These are phyloP conservation scores for Menura novaehollandiae DNA, from an alignment of 2,113 vertebrate genomes.

Conservation along the genomic window DNA sequence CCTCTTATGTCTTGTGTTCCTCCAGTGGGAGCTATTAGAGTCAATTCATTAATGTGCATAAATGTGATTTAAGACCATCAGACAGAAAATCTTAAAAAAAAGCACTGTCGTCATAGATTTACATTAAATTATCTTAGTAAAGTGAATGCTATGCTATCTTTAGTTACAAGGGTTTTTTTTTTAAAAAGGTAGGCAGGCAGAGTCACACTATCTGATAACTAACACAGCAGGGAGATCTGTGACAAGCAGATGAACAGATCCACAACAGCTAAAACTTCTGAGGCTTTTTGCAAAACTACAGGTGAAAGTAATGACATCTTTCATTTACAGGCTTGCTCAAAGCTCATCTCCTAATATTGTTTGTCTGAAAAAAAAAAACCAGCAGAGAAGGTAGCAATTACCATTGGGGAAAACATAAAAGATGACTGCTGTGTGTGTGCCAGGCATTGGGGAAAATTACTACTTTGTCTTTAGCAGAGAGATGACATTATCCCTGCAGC, in stretches of 20 bases:
- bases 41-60: not conserved
- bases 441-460: conserved; percentile 45
- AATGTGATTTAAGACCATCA: not conserved
- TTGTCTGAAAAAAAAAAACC: not conserved
- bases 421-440: conserved; percentile 10
- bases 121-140: not conserved
- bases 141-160: not conserved
- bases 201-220: not conserved
- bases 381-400: conserved; percentile 55
- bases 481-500: conserved; percentile 46
- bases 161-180: too few species aligned
- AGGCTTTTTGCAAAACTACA: conserved; percentile 13
- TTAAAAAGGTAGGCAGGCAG: not conserved
- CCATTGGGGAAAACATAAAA: conserved; percentile 47
- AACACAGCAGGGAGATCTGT: not conserved
- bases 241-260: not conserved
- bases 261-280: conserved; percentile 4
- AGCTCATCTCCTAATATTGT: conserved; percentile 27
- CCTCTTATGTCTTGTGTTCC: not conserved
- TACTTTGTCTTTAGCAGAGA: conserved; percentile 48
- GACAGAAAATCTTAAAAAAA: not conserved
- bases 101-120: not conserved
- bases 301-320: conserved; percentile 43
- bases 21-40: not conserved
- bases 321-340: conserved; percentile 40